These are phyloP conservation scores for Stenolophus ochropezus DNA, from an alignment of 2,888 invertebrate species.

Conservation along the genomic window DNA sequence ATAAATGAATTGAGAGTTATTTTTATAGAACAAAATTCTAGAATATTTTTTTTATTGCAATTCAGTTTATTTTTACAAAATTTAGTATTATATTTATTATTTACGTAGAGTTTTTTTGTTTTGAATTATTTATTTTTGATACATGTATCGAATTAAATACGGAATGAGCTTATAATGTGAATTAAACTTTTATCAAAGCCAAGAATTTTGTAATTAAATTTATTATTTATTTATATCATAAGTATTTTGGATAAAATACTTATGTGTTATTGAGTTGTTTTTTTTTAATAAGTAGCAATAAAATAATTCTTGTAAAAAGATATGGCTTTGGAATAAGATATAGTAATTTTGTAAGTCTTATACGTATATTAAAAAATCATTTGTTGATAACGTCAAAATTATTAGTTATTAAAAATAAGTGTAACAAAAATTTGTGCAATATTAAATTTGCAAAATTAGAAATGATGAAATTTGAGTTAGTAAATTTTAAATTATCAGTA, in stretches of 20 bases:
- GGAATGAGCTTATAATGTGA: not conserved
- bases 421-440: slow-evolving; percentile 1
- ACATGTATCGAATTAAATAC: not conserved
- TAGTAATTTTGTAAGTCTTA: too few relatives aligned
- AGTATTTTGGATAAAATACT: too few relatives aligned
- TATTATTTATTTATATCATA: too few relatives aligned
- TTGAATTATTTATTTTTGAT: slow-evolving; percentile 20
- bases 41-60: not conserved
- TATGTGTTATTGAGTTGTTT: too few relatives aligned
- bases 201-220: too few relatives aligned
- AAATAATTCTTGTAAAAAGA: too few relatives aligned
- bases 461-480: not conserved
- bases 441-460: not conserved
- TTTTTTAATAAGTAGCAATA: too few relatives aligned
- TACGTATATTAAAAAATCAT: too few relatives aligned
- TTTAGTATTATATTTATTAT: too few relatives aligned
- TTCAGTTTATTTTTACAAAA: not conserved
- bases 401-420: slow-evolving; percentile 21
- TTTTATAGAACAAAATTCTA: not conserved
- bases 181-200: not conserved
- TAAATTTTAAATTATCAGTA: not conserved
- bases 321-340: too few relatives aligned
- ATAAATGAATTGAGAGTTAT: not conserved
- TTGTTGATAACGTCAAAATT: too few relatives aligned
- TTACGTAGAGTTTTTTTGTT: too few relatives aligned